A percentile compares a stretch with the other conserved stretches of the same genome.
Conservation (phyloP, 2,113 vertebrate species). For the Marmota monax region DNA sequence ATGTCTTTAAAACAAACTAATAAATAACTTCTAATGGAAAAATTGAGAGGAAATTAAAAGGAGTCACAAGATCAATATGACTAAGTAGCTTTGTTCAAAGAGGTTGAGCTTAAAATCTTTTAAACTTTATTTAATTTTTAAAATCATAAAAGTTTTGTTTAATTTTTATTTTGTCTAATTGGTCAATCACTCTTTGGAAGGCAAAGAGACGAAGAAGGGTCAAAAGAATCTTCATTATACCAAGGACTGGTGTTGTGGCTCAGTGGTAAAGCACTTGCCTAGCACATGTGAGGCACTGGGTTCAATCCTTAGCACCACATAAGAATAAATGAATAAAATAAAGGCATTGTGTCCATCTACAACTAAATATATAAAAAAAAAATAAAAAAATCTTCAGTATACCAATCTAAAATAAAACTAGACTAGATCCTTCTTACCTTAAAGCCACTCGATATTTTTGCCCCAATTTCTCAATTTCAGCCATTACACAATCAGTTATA, state of each 20-base stretch:
- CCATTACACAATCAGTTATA: conserved; percentile 99
- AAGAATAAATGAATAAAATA: too few species aligned
- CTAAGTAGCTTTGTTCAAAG: conserved; percentile 10
- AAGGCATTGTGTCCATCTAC: too few species aligned
- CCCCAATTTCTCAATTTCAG: conserved; percentile 98
- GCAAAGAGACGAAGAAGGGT: not conserved
- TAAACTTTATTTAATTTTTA: conserved; percentile 32
- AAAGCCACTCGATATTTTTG: conserved; percentile 98
- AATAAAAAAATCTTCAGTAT: not conserved
- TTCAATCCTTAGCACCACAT: too few species aligned
- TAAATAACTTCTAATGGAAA: not conserved
- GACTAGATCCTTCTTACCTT: conserved; percentile 88
- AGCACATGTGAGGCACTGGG: too few species aligned
- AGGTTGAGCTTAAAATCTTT: not conserved
- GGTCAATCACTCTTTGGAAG: conserved; percentile 33
- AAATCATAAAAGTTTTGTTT: not conserved
- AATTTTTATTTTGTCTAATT: conserved; percentile 57
- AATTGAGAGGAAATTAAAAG: conserved; percentile 15
- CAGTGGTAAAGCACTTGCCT: too few species aligned
- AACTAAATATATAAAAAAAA: too few species aligned
- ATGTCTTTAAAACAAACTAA: not conserved
- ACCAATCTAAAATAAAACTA: not conserved
- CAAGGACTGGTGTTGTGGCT: too few species aligned
- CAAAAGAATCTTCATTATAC: not conserved
- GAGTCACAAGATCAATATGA: not conserved